Evolutionary conservation across 1,140 invertebrate species (phyloP), one percentile per base, ranked within the genome.

Genomic region (Lucilia cuprina): DNA sequence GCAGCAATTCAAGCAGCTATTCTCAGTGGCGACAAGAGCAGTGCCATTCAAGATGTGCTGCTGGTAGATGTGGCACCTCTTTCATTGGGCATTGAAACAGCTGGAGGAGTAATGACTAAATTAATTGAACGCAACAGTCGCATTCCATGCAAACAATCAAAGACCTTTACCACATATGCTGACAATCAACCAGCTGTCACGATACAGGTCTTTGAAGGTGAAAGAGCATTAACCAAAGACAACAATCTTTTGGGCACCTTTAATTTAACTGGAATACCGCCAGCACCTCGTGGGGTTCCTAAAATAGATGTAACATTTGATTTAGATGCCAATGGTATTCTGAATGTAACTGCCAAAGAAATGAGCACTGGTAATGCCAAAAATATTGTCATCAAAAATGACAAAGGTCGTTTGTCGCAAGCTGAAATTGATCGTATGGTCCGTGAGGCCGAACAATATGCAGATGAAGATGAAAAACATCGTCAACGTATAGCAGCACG

Each of bases 301-400:
- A 94, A 97, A 88, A 96, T 97, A 85, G 93, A 94, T 87, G 94
- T 95, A n/a, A 92, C 92, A 41, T 94, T 94, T 86, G 93, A 94
- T 87, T 87, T 94, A 84, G 93, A 94, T 86, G 93, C 93, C 14
- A 94, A 94, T 85, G 94, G 93, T 35, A 94, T 94, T 82, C 85
- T 93, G 30, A 94, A 94, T 86, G 95, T 96, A 8, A 92, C 93
- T 0, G 93, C 93, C 21, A 92, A 92, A 84, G 93, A 94, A 49
- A 49, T 49, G 49, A 92, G 92, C 83, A 93, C 92, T 0, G 93
- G 93, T 5, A 93, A 92, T 93, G 74, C 93, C 90, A 83, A 93
- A 92, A 96, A 96, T 88, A 97, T 97, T 86, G 96, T 95, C 14
- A 96, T 97, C 85, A 96, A 95, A 49, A 97, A 97, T 88, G 96